Percentiles rank a stretch among this genome's conserved stretches.
phyloP scores from a whole-genome alignment of 2,888 invertebrate species.

The Slavum lentiscoides region DNA sequence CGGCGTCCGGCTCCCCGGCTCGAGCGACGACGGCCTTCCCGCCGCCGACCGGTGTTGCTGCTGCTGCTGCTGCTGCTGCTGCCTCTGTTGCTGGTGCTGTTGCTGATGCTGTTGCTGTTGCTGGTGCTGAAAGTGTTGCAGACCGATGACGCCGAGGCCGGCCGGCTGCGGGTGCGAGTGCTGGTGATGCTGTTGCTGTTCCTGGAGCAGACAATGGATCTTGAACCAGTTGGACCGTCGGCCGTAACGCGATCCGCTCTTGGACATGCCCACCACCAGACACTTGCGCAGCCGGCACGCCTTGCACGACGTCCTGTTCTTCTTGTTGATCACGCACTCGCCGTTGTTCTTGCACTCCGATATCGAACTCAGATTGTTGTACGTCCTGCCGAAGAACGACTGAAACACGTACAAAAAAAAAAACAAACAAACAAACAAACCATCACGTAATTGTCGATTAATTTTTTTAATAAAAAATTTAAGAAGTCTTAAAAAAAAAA shows the following conservation, averaged over 20 bases:
- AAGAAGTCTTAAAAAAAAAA: too few relatives aligned
- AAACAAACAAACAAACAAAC: too few relatives aligned
- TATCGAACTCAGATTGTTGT: conserved; percentile 85
- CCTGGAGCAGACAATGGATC: conserved; percentile 85
- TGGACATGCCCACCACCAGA: conserved; percentile 86
- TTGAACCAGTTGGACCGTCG: conserved; percentile 92
- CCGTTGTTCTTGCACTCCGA: conserved; percentile 92
- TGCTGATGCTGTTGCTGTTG: conserved; percentile 2
- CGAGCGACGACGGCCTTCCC: neutral
- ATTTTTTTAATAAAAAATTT: too few relatives aligned
- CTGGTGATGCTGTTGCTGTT: conserved; percentile 63
- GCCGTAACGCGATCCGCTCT: conserved; percentile 87
- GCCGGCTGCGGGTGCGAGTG: conserved; percentile 32
- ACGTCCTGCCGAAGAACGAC: conserved; percentile 91
- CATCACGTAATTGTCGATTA: too few relatives aligned
- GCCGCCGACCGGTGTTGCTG: neutral
- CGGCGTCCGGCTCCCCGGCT: conserved; percentile 12
- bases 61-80: conserved; percentile 7
- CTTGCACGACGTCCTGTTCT: conserved; percentile 89
- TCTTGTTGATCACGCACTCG: conserved; percentile 86
- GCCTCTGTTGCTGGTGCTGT: too few relatives aligned
- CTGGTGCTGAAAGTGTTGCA: neutral
- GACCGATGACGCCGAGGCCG: neutral
- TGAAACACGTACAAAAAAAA: conserved; percentile 63
- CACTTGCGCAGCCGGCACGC: conserved; percentile 86